Percentiles rank a stretch among this genome's conserved stretches.
phyloP scores from a whole-genome alignment of 1,140 invertebrate genomes.

The Brachionus calyciflorus region DNA sequence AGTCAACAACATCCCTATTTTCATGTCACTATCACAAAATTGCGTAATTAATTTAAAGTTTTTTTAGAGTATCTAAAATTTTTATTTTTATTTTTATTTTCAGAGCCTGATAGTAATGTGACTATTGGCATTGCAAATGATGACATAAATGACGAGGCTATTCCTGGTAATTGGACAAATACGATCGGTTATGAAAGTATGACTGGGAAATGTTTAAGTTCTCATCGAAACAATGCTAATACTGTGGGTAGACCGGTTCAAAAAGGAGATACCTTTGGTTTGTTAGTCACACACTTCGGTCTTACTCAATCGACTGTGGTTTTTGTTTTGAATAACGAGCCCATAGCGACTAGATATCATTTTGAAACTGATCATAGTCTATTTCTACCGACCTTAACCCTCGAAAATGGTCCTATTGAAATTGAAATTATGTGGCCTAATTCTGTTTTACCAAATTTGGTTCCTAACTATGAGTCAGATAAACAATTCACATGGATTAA shows the following conservation, averaged over 20 bases:
- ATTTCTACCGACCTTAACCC: slow-evolving; percentile 56
- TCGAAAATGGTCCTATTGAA: slow-evolving; percentile 57
- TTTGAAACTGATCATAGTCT: slow-evolving; percentile 54
- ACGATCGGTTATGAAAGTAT: slow-evolving; percentile 58
- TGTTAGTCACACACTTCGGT: slow-evolving; percentile 57
- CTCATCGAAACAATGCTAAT: slow-evolving; percentile 54
- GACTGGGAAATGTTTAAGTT: slow-evolving; percentile 55
- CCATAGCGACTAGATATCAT: slow-evolving; percentile 58
- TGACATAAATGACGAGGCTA: slow-evolving; percentile 54
- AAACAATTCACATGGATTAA: slow-evolving; percentile 53
- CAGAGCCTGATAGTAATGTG: slow-evolving; percentile 54
- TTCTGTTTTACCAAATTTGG: slow-evolving; percentile 49
- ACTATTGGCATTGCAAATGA: slow-evolving; percentile 59
- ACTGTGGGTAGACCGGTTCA: slow-evolving; percentile 55
- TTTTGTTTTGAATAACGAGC: slow-evolving; percentile 56
- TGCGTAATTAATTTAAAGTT: slow-evolving; percentile 51
- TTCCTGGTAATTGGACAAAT: slow-evolving; percentile 57
- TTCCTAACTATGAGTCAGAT: slow-evolving; percentile 45
- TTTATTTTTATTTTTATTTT: neutral
- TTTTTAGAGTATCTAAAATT: neutral
- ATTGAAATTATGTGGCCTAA: slow-evolving; percentile 57
- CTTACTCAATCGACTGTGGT: slow-evolving; percentile 55
- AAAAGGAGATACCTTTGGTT: slow-evolving; percentile 57
- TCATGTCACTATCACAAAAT: slow-evolving; percentile 54
- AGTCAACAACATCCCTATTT: slow-evolving; percentile 56